Evolutionary conservation across 2,113 vertebrate species (phyloP).

Genomic region (Neogobius melanostomus): DNA sequence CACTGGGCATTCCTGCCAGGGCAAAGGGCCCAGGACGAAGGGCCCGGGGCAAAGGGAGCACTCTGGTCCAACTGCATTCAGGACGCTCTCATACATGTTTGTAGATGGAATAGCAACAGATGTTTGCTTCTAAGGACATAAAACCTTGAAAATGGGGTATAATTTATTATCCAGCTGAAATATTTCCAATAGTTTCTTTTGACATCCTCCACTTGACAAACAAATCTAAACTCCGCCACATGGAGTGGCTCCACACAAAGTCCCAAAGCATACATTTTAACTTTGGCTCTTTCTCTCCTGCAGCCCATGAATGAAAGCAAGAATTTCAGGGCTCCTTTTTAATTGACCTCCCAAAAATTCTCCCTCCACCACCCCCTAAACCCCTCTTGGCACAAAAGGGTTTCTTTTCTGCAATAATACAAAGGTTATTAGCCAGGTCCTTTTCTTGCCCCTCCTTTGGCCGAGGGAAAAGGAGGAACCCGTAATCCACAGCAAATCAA

Average conservation of each 20-base stretch:
- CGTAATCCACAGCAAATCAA: conserved; percentile 92
- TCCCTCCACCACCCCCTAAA: conserved; percentile 49
- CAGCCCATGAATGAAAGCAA: conserved; percentile 58
- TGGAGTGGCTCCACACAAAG: conserved; percentile 51
- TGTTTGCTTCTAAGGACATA: not conserved
- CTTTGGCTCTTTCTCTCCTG: conserved; percentile 44
- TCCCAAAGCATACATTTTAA: conserved; percentile 64
- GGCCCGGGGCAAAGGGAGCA: not conserved
- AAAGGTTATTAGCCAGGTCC: conserved; percentile 87
- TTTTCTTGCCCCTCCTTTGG: conserved; percentile 70
- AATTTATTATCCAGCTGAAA: conserved; percentile 44
- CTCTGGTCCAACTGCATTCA: too few species aligned
- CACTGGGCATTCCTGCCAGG: too few species aligned
- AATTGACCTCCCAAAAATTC: conserved; percentile 84
- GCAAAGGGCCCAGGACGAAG: not conserved
- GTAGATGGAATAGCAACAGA: conserved; percentile 14
- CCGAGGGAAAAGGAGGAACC: conserved; percentile 84
- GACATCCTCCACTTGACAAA: conserved; percentile 48
- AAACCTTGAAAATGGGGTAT: not conserved
- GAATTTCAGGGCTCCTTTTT: conserved; percentile 76
- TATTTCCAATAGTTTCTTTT: conserved; percentile 27
- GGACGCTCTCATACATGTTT: conserved; percentile 27
- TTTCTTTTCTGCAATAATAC: conserved; percentile 78
- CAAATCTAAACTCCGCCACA: conserved; percentile 31
- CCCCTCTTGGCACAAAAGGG: conserved; percentile 79